Base-by-base conservation (phyloP, 2,797 vertebrate species). In the Notolepis coatsorum region DNA sequence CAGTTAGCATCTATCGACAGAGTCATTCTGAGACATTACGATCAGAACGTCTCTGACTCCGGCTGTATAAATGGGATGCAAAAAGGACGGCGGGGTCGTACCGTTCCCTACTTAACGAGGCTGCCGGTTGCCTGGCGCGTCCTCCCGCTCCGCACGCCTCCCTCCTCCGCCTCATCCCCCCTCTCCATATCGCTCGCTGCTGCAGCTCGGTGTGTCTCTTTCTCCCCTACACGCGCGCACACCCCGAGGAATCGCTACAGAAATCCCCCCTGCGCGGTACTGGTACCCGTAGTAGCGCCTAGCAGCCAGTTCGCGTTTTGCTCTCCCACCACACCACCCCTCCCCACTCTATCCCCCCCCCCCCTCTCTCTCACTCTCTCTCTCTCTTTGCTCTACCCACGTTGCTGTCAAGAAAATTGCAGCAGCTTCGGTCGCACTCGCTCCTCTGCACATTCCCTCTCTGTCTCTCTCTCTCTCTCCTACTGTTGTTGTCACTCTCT, bases 71-170 rank as follows among this genome's bases (percentile, higher is more conserved):
- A 84, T 61, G 46, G 5, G 75, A 87, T 42, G 75, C 58, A 85
- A 38, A 15, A 12, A 68, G 41, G 57, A 63, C 55, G 21, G 33
- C n/a, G 18, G 31, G 46, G 65, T 71, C 86, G 88, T 90, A 90
- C 87, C 86, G 88, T 91, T n/a, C 83, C n/a, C 79, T 88, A 88
- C 85, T 92, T 84, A 87, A 81, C 73, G 75, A 86, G 79, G 75
- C 56, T 25, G 60, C 66, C 70, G 75, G 72, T 83, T 59, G 53
- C 71, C 73, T 71, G 77, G 67, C 35, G 84, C 84, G 85, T 89
- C 84, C 82, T 83, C 84, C 47, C 30, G 73, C 81, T 87, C 83
- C 85, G 48, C 80, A 83, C 51, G 75, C 80, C 84, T 84, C 83
- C 80, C 77, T 84, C 81, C 68, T 79, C 82, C 70, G 47, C 68